A percentile compares a stretch with the other conserved stretches of the same genome.
These are phyloP conservation scores for Cryptoprocta ferox DNA, from an alignment of 2,797 vertebrate genomes.

Conservation along the genomic window DNA sequence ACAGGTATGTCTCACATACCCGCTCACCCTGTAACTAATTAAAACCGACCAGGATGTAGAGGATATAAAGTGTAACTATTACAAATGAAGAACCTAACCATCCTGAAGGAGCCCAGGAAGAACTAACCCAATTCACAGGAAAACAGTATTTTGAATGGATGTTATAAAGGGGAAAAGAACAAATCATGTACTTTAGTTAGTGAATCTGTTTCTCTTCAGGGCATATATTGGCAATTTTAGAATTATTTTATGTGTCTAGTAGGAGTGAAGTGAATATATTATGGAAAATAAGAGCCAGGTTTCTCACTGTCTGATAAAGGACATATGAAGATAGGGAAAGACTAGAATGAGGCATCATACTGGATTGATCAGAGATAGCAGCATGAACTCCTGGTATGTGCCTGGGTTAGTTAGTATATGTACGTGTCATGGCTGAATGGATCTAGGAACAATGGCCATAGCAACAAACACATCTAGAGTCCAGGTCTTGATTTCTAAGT, in stretches of 20 bases:
- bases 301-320: neutral
- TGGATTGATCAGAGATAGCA: neutral
- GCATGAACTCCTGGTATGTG: neutral
- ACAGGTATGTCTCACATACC: neutral
- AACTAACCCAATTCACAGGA: neutral
- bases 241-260: neutral
- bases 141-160: neutral
- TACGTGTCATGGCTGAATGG: neutral
- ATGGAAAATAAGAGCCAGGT: neutral
- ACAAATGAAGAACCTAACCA: neutral
- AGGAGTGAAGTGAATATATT: neutral
- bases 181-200: neutral
- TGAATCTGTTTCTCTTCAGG: neutral
- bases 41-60: neutral
- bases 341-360: neutral
- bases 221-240: neutral
- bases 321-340: neutral
- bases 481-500: neutral
- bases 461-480: neutral
- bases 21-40: neutral
- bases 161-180: neutral
- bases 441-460: neutral
- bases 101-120: neutral
- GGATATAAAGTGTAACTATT: neutral
- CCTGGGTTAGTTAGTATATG: neutral